Conservation (phyloP, 2,113 vertebrate species). For the Gambusia holbrooki region DNA sequence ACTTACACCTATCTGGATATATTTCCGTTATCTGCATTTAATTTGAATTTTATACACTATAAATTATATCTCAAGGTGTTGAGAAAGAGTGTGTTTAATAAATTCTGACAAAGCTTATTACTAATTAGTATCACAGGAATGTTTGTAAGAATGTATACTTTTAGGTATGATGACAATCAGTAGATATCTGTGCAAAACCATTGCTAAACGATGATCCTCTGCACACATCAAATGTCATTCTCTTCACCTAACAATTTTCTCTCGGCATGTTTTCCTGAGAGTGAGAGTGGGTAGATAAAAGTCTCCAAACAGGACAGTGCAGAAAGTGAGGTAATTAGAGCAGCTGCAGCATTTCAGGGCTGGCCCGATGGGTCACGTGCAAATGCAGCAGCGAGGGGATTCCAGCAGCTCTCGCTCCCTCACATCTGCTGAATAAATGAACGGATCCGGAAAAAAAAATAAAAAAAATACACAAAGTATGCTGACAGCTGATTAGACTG, state of each 20-base stretch:
- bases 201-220: slow-evolving; percentile 5
- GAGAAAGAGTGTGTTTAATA: background rate
- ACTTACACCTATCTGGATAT: no score
- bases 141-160: background rate
- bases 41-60: no score
- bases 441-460: slow-evolving; percentile 42
- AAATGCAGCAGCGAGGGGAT: slow-evolving; percentile 55
- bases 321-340: slow-evolving; percentile 68
- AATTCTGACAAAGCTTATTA: background rate
- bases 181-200: background rate
- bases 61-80: background rate
- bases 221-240: background rate
- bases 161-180: background rate
- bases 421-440: slow-evolving; percentile 70
- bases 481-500: slow-evolving; percentile 55
- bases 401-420: slow-evolving; percentile 42
- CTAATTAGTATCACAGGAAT: background rate
- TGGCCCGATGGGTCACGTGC: slow-evolving; percentile 63
- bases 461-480: slow-evolving; percentile 22
- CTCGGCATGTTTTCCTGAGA: slow-evolving; percentile 20
- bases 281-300: slow-evolving; percentile 49
- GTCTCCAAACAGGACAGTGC: slow-evolving; percentile 50
- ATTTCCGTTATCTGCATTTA: no score
- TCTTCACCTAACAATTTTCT: slow-evolving; percentile 4
- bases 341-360: slow-evolving; percentile 59